These are phyloP conservation scores for Coleophora deauratella DNA, from an alignment of 2,888 invertebrate species.

Conservation along the genomic window DNA sequence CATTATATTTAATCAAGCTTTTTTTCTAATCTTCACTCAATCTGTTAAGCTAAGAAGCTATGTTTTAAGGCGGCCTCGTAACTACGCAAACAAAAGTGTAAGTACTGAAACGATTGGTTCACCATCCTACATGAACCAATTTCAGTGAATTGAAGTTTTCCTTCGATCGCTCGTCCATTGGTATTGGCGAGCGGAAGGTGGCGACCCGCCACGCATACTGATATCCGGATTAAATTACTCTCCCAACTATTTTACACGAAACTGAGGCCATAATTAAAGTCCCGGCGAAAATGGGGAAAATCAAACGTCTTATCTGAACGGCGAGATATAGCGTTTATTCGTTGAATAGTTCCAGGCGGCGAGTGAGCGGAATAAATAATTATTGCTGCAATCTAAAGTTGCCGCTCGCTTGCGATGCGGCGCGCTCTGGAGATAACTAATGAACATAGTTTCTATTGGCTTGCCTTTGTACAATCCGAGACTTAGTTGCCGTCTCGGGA, in stretches of 20 bases:
- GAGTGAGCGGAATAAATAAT: slow-evolving; percentile 74
- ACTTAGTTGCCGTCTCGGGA: slow-evolving; percentile 3
- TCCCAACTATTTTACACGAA: slow-evolving; percentile 72
- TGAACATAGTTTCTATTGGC: slow-evolving; percentile 56
- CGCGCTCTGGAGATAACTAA: slow-evolving; percentile 45
- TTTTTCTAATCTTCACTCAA: too few relatives aligned
- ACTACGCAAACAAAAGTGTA: too few relatives aligned
- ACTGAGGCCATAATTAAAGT: slow-evolving; percentile 72
- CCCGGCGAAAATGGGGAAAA: slow-evolving; percentile 66
- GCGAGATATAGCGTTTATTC: slow-evolving; percentile 69
- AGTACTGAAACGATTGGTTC: not conserved
- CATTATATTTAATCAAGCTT: too few relatives aligned
- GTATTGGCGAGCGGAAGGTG: slow-evolving; percentile 27
- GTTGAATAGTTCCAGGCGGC: slow-evolving; percentile 64
- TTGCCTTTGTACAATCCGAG: slow-evolving; percentile 27
- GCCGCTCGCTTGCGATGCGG: slow-evolving; percentile 38
- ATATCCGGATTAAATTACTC: slow-evolving; percentile 69
- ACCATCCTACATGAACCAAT: slow-evolving; percentile 12
- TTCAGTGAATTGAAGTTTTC: slow-evolving; percentile 28
- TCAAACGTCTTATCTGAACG: slow-evolving; percentile 74
- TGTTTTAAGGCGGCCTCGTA: too few relatives aligned
- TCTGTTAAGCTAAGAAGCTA: too few relatives aligned
- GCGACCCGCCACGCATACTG: slow-evolving; percentile 54
- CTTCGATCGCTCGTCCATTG: slow-evolving; percentile 33
- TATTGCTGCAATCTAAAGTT: slow-evolving; percentile 66